Evolutionary conservation across 1,140 invertebrate genomes (phyloP).

Genomic region (Orchesella cincta): DNA sequence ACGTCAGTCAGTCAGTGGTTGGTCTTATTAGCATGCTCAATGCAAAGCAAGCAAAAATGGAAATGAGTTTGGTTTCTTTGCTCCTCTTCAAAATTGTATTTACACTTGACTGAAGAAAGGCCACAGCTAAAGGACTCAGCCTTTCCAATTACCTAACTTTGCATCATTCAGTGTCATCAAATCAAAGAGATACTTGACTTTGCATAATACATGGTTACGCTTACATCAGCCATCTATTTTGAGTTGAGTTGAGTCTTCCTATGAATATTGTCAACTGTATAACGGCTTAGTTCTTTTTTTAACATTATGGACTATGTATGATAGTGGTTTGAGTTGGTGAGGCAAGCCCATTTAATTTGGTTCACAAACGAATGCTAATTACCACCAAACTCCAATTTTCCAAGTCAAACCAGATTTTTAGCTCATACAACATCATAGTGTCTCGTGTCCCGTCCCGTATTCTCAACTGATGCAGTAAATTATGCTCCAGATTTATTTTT

Average conservation of each 20-base stretch:
- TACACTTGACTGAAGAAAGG: neutral
- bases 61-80: neutral
- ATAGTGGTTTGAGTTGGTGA: neutral
- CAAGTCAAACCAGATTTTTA: too few relatives aligned
- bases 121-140: neutral
- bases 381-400: too few relatives aligned
- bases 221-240: too few relatives aligned
- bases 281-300: neutral
- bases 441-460: too few relatives aligned
- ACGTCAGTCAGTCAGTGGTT: too few relatives aligned
- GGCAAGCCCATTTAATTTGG: slow-evolving; percentile 14
- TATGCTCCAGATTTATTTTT: too few relatives aligned
- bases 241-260: too few relatives aligned
- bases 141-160: neutral
- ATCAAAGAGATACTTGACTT: slow-evolving; percentile 4
- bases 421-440: too few relatives aligned
- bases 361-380: slow-evolving; percentile 20
- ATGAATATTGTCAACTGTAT: too few relatives aligned
- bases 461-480: too few relatives aligned
- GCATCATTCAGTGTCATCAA: neutral
- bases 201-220: neutral
- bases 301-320: neutral
- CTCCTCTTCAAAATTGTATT: neutral
- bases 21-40: neutral
- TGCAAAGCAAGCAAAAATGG: neutral